Conservation (phyloP, 1,140 invertebrate species). For the Panagrolaimus sp. region DNA sequence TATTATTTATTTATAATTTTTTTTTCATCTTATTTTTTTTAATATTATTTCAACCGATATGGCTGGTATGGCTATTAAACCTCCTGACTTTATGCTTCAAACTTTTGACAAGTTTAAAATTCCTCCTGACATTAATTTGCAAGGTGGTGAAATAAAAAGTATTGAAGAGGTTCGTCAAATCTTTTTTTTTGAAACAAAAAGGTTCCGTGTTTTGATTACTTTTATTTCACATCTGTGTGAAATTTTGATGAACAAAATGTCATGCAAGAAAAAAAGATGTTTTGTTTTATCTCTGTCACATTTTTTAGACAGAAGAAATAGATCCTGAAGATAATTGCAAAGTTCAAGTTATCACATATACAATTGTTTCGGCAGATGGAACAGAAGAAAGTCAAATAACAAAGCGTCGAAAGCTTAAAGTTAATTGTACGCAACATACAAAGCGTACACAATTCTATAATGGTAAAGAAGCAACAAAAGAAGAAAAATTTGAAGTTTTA, state of each 20-base stretch:
- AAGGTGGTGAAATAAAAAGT: conserved; percentile 7
- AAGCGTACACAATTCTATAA: conserved; percentile 41
- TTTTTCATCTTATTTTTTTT: conserved; percentile 11
- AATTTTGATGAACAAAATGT: neutral
- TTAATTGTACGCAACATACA: conserved; percentile 42
- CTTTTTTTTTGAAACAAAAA: neutral
- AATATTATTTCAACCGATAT: conserved; percentile 8
- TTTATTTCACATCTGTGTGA: too few relatives aligned
- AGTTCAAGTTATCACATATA: conserved; percentile 39
- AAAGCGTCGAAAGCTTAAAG: conserved; percentile 40
- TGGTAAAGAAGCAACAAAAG: conserved; percentile 41
- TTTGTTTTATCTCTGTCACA: too few relatives aligned
- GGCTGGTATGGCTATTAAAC: conserved; percentile 9
- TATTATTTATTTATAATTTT: neutral
- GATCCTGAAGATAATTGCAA: conserved; percentile 48
- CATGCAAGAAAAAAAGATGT: neutral
- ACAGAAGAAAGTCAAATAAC: conserved; percentile 43
- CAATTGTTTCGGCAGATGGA: conserved; percentile 42
- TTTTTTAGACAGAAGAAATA: conserved; percentile 43
- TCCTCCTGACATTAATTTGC: conserved; percentile 7
- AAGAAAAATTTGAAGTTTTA: conserved; percentile 37
- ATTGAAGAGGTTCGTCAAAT: conserved; percentile 13
- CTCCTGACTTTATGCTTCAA: conserved; percentile 9
- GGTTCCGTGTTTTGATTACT: neutral
- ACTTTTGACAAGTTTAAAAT: conserved; percentile 13